Conservation (phyloP, 2,888 invertebrate species). For the Limnephilus auricula region DNA sequence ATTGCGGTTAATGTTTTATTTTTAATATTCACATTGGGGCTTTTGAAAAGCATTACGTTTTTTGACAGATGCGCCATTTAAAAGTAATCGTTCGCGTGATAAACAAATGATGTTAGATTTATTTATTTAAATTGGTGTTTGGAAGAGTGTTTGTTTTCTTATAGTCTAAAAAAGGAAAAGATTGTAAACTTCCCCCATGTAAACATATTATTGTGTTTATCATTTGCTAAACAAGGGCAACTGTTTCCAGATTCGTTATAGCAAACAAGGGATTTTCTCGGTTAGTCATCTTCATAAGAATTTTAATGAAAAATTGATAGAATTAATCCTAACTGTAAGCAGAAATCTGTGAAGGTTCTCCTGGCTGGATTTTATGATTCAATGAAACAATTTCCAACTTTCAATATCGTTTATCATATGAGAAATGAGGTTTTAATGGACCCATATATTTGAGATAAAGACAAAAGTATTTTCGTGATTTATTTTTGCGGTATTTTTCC, state of each 20-base stretch:
- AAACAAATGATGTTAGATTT: not conserved
- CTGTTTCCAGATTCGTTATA: not conserved
- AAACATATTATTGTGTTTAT: not conserved
- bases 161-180: not conserved
- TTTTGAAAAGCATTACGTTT: not conserved
- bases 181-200: not conserved
- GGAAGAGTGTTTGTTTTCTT: not conserved
- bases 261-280: not conserved
- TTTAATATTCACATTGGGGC: not conserved
- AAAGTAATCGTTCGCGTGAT: not conserved
- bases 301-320: not conserved
- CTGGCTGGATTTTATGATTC: too few relatives aligned
- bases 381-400: too few relatives aligned
- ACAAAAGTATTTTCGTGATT: too few relatives aligned
- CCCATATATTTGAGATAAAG: too few relatives aligned
- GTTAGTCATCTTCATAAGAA: not conserved
- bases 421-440: too few relatives aligned
- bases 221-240: not conserved
- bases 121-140: not conserved
- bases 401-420: too few relatives aligned
- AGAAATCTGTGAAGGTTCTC: not conserved
- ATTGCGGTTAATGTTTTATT: not conserved
- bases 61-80: not conserved
- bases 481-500: too few relatives aligned
- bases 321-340: not conserved